Conservation (phyloP, 2,113 vertebrate genomes). For the Canis aureus region DNA sequence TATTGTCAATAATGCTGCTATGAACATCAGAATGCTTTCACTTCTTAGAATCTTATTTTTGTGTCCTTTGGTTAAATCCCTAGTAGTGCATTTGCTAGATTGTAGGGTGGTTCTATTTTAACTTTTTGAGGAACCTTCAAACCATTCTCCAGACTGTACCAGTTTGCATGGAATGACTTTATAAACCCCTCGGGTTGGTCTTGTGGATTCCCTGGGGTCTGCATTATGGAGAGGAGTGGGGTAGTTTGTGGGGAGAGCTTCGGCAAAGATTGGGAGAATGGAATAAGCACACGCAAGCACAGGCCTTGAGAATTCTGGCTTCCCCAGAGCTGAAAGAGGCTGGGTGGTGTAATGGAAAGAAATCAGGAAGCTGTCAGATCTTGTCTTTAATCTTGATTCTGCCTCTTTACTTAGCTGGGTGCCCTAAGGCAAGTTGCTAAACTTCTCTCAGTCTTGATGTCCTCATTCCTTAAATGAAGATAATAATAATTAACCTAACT, state of each 20-base stretch:
- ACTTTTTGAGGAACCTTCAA: not conserved
- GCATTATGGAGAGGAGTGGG: not conserved
- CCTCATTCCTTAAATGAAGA: not conserved
- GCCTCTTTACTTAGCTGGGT: slow-evolving; percentile 16
- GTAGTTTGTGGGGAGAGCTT: not conserved
- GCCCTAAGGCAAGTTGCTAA: not conserved
- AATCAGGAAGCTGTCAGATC: not conserved
- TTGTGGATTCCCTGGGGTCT: not conserved
- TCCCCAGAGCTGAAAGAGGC: not conserved
- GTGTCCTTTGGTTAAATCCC: not conserved
- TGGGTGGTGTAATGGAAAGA: not conserved
- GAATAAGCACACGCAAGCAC: not conserved
- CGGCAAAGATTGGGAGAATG: not conserved
- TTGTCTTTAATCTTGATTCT: slow-evolving; percentile 6
- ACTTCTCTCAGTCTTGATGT: not conserved
- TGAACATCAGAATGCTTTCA: not conserved
- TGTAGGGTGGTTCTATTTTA: not conserved
- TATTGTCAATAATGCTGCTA: not conserved
- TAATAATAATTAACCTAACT: not conserved
- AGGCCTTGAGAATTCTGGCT: not conserved
- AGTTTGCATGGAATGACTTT: not conserved
- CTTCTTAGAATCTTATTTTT: not conserved
- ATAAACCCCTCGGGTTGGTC: not conserved
- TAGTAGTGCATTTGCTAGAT: not conserved
- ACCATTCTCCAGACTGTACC: not conserved